Evolutionary conservation across 2,888 invertebrate species (phyloP), one percentile per base, ranked within the genome.

Genomic region (Galeruca laticollis): DNA sequence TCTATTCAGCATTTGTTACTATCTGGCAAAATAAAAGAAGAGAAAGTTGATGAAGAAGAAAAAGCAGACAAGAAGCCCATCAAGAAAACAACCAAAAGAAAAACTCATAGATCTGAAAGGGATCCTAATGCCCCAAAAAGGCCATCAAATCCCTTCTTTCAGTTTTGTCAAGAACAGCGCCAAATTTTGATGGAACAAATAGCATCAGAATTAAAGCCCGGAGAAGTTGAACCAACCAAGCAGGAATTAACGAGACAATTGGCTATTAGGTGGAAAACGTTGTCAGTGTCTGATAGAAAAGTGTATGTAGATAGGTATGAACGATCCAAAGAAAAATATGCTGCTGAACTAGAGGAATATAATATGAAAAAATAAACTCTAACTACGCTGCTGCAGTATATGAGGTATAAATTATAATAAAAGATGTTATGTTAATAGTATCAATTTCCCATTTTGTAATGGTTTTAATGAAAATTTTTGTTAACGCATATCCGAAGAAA

Each of bases 111-210:
- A 84, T 77, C 85, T 5, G 89, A 89, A 77, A 86, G 86, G 78
- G 93, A 93, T 85, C 93, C 93, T 0, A 92, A 92, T 85, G 93
- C 93, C 59, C 93, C 93, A 0, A 93, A 93, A 82, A 88, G 93
- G 75, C 93, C 93, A 1, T 92, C 93, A 64, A 93, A 93, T 88
- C 93, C 93, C 59, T 93, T 93, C 84, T 93, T 93, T 80, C 92
- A 93, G 85, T 93, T 92, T 84, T 93, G 93, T 76, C 93, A 93
- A 86, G 93, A 93, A 79, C 93, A 93, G 80, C 86, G 93, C 69
- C 92, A 92, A n/a, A 83, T 92, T 18, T 88, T 93, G 31, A 90
- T 92, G 85, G 91, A 91, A 70, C 89, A 91, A 79, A 85, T 91
- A 26, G 87, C 87, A 73, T 85, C 89, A 0, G 89, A 89, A 73